Conservation (phyloP, 2,888 invertebrate genomes). For the Stramonita haemastoma region DNA sequence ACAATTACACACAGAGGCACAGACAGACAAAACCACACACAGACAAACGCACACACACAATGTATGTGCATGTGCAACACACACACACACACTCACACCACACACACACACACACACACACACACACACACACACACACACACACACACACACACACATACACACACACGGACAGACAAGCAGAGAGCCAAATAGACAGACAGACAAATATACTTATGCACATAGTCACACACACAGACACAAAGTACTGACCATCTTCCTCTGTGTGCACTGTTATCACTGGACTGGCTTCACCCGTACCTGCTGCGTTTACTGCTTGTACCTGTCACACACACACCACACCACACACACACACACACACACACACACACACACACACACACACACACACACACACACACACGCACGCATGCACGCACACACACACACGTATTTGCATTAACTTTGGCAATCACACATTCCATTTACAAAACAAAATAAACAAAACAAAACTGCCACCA, state of each 20-base stretch:
- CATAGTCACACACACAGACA: not conserved
- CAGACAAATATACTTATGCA: not conserved
- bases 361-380: not conserved
- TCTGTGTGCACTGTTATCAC: constrained; percentile 8
- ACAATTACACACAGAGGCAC: too few species aligned
- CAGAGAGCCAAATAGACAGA: not conserved
- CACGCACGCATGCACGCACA: not conserved
- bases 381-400: not conserved
- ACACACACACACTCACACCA: constrained; percentile 9
- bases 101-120: not conserved
- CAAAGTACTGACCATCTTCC: constrained; percentile 19
- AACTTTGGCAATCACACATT: not conserved
- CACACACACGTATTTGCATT: not conserved
- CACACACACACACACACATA: too few species aligned
- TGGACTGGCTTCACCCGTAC: not conserved
- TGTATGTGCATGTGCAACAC: too few species aligned
- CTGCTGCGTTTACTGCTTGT: constrained; percentile 16
- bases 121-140: too few species aligned
- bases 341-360: too few species aligned
- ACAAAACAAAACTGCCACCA: too few species aligned
- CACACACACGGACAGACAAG: too few species aligned
- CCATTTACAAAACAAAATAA: too few species aligned
- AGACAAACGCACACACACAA: too few species aligned
- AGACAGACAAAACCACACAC: too few species aligned
- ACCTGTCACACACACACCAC: constrained; percentile 21